A percentile compares a stretch with the other conserved stretches of the same genome.
These are phyloP conservation scores for Sterrhoptilus dennistouni DNA, from an alignment of 2,113 vertebrate genomes.

Conservation along the genomic window DNA sequence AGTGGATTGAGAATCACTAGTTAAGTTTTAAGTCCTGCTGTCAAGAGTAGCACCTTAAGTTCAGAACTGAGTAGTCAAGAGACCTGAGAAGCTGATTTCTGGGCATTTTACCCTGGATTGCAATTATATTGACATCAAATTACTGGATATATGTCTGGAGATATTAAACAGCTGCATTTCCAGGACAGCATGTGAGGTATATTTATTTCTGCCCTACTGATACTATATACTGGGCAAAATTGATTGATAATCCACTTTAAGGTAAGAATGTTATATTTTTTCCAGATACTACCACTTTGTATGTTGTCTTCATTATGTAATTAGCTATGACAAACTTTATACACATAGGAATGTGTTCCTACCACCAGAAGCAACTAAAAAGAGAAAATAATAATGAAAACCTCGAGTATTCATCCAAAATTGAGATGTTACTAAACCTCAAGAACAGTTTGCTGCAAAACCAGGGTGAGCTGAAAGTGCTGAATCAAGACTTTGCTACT, in stretches of 20 bases:
- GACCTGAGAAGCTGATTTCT: neutral
- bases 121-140: neutral
- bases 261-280: neutral
- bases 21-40: neutral
- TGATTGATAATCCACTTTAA: neutral
- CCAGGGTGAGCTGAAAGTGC: neutral
- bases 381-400: neutral
- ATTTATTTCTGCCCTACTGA: neutral
- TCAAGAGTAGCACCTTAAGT: neutral
- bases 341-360: neutral
- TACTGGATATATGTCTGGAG: neutral
- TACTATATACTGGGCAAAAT: neutral
- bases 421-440: neutral
- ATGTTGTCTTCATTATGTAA: neutral
- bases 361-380: neutral
- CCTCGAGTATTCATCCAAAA: neutral
- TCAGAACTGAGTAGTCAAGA: neutral
- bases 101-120: neutral
- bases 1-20: neutral
- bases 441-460: neutral
- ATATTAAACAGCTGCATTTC: neutral
- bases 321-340: neutral
- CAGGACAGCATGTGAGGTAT: neutral
- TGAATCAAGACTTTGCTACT: neutral
- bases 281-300: neutral